Evolutionary conservation across 2,797 vertebrate genomes (phyloP).

Genomic region (Thaleichthys pacificus): DNA sequence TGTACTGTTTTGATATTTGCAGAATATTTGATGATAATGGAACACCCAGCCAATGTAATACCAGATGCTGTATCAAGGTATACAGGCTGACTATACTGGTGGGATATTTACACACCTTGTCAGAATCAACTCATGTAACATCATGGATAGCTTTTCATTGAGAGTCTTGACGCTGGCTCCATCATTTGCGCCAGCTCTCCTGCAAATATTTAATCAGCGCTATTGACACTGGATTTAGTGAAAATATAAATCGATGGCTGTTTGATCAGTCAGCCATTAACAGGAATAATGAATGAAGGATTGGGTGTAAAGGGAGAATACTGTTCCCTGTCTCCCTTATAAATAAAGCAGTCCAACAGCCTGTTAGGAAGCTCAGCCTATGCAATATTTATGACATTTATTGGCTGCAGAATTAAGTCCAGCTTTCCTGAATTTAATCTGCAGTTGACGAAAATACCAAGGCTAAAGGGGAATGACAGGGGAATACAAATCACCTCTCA

Average conservation of each 20-base stretch:
- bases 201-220: slow-evolving; percentile 26
- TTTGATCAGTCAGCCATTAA: slow-evolving; percentile 7
- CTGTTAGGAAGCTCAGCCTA: slow-evolving; percentile 24
- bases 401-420: slow-evolving; percentile 50
- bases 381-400: slow-evolving; percentile 55
- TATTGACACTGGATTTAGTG: slow-evolving; percentile 27
- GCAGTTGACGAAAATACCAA: slow-evolving; percentile 40
- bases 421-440: slow-evolving; percentile 48
- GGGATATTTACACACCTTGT: not conserved
- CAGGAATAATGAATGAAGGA: slow-evolving; percentile 6
- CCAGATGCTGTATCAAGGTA: too few relatives aligned
- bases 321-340: not conserved
- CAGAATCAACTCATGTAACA: not conserved
- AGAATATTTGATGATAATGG: too few relatives aligned
- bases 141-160: slow-evolving; percentile 40
- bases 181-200: slow-evolving; percentile 30
- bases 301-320: not conserved
- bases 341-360: slow-evolving; percentile 15
- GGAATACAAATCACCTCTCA: slow-evolving; percentile 49
- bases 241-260: slow-evolving; percentile 14
- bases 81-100: too few relatives aligned
- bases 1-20: too few relatives aligned
- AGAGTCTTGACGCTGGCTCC: slow-evolving; percentile 39
- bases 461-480: slow-evolving; percentile 32
- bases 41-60: not conserved